A percentile compares a stretch with the other conserved stretches of the same genome.
phyloP scores from a whole-genome alignment of 2,113 vertebrate species.

The Xenopus laevis region DNA sequence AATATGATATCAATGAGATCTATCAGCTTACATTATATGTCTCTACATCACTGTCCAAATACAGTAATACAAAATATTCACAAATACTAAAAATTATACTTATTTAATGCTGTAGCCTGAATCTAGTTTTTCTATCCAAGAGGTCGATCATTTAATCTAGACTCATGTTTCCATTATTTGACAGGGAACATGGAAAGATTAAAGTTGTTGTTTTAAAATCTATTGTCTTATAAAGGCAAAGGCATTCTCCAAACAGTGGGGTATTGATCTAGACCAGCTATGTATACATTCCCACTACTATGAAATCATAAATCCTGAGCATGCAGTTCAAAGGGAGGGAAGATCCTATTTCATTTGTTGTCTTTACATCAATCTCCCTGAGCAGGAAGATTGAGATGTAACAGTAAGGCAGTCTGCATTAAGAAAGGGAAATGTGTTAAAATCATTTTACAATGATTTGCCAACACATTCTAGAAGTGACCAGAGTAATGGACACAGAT shows the following conservation, averaged over 20 bases:
- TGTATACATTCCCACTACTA: constrained; percentile 13
- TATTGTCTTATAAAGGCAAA: constrained; percentile 13
- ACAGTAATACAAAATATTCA: too few relatives aligned
- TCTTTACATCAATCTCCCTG: constrained; percentile 5
- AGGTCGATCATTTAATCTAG: background rate
- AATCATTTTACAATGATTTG: background rate
- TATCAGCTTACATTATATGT: too few relatives aligned
- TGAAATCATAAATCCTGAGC: constrained; percentile 17
- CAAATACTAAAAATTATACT: too few relatives aligned
- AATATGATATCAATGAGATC: too few relatives aligned
- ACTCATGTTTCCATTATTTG: constrained; percentile 7
- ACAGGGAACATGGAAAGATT: constrained; percentile 16
- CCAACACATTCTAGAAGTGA: background rate
- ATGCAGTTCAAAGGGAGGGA: constrained; percentile 9
- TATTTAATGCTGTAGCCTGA: background rate
- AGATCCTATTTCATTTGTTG: constrained; percentile 16
- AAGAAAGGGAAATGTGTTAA: background rate
- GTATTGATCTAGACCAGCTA: constrained; percentile 19
- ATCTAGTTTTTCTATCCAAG: background rate
- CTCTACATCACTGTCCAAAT: too few relatives aligned
- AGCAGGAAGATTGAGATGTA: constrained; percentile 17
- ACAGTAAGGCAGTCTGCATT: constrained; percentile 4
- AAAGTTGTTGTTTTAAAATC: background rate
- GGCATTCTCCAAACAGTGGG: constrained; percentile 6
- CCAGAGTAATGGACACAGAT: background rate